A percentile compares a stretch with the other conserved stretches of the same genome.
Evolutionary conservation across 2,113 vertebrate species (phyloP).

Genomic region (Zapus hudsonius): DNA sequence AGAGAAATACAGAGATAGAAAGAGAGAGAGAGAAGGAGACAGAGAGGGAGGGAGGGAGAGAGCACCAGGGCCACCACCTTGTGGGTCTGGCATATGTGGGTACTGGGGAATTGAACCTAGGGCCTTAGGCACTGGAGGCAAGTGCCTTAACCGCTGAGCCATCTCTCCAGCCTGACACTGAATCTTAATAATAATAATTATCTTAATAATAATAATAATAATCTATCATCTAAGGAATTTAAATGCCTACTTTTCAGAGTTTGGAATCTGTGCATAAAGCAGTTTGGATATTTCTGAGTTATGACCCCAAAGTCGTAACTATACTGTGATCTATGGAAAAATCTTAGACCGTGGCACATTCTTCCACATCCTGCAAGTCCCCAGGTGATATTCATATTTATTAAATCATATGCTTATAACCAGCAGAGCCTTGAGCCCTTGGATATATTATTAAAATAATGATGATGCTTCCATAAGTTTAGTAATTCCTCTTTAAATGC

Average conservation of each 20-base stretch:
- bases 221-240: background rate
- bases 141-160: too few relatives aligned
- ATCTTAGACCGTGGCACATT: background rate
- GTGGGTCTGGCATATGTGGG: too few relatives aligned
- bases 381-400: background rate
- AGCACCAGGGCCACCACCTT: too few relatives aligned
- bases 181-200: too few relatives aligned
- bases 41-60: too few relatives aligned
- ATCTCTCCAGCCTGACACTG: too few relatives aligned
- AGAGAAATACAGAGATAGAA: too few relatives aligned
- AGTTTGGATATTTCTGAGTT: background rate
- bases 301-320: background rate
- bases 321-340: background rate
- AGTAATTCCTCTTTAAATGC: slow-evolving; percentile 24
- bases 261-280: background rate
- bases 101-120: too few relatives aligned
- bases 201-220: too few relatives aligned
- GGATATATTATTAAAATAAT: background rate
- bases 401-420: background rate
- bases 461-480: background rate
- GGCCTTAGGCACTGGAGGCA: too few relatives aligned
- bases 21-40: too few relatives aligned
- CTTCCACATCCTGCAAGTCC: background rate
- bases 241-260: background rate
- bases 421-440: background rate